Evolutionary conservation across 2,888 invertebrate species (phyloP).

Genomic region (Ennomos erosarius): DNA sequence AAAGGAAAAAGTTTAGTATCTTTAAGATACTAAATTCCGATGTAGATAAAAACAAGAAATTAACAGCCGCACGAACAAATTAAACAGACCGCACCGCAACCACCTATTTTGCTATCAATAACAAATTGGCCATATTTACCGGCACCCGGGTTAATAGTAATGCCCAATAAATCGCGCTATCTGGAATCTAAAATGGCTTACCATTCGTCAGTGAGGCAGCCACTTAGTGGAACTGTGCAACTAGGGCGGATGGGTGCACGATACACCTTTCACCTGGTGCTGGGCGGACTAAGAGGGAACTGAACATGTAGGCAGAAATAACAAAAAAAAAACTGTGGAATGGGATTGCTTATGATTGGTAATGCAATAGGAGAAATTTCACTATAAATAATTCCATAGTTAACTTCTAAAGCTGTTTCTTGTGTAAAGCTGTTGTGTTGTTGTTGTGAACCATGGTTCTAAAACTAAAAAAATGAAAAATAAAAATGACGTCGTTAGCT

Average conservation of each 20-base stretch:
- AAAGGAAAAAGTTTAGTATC: no score
- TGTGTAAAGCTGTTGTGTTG: no score
- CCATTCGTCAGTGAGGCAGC: conserved; percentile 65
- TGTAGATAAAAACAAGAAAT: conserved; percentile 34
- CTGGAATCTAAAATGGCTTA: conserved; percentile 55
- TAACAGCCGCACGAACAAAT: conserved; percentile 40
- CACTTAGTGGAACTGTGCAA: conserved; percentile 60
- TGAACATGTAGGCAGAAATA: background rate
- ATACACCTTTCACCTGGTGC: conserved; percentile 63
- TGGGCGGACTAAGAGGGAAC: conserved; percentile 25
- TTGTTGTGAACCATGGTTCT: no score
- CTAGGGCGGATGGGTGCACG: conserved; percentile 59
- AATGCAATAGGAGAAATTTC: no score
- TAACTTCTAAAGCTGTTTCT: no score
- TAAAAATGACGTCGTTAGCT: no score
- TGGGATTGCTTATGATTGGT: no score
- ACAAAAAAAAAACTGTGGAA: background rate
- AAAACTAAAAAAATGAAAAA: no score
- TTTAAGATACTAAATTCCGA: background rate
- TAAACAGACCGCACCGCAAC: conserved; percentile 35
- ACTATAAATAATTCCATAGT: no score
- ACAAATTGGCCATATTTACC: conserved; percentile 47
- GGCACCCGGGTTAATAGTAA: conserved; percentile 47
- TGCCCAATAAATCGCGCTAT: conserved; percentile 56
- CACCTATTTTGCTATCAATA: conserved; percentile 48